phyloP scores from a whole-genome alignment of 2,888 invertebrate genomes.

The Tiliacea aurago region DNA sequence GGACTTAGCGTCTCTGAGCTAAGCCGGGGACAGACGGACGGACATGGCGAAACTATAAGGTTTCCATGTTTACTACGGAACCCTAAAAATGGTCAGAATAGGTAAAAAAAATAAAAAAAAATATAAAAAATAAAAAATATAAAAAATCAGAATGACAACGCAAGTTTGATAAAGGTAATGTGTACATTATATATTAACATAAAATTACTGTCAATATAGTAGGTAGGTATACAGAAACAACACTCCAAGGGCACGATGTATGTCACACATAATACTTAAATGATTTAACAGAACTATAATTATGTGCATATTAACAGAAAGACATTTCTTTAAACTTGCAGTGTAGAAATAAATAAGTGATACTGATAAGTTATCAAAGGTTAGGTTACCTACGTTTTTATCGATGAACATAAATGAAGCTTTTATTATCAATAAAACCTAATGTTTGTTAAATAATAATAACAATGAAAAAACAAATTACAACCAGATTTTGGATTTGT shows the following conservation, averaged over 20 bases:
- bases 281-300: constrained; percentile 11
- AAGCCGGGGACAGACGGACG: no score
- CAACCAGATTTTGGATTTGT: background rate
- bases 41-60: no score
- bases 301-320: constrained; percentile 16
- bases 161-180: constrained; percentile 25
- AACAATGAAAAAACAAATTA: background rate
- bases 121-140: background rate
- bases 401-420: background rate
- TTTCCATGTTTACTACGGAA: no score
- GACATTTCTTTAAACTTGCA: background rate
- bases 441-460: no score
- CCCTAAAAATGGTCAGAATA: no score
- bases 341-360: constrained; percentile 12
- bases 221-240: constrained; percentile 3
- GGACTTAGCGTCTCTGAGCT: no score
- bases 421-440: background rate
- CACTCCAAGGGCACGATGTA: constrained; percentile 44
- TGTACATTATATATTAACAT: constrained; percentile 37
- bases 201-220: constrained; percentile 28
- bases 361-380: constrained; percentile 39
- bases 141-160: constrained; percentile 40
- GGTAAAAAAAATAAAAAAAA: background rate
- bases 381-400: background rate
- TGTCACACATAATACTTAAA: constrained; percentile 29